Percentiles rank a stretch among this genome's conserved stretches.
These are phyloP conservation scores for Mya arenaria DNA, from an alignment of 1,140 invertebrate genomes.

Conservation along the genomic window DNA sequence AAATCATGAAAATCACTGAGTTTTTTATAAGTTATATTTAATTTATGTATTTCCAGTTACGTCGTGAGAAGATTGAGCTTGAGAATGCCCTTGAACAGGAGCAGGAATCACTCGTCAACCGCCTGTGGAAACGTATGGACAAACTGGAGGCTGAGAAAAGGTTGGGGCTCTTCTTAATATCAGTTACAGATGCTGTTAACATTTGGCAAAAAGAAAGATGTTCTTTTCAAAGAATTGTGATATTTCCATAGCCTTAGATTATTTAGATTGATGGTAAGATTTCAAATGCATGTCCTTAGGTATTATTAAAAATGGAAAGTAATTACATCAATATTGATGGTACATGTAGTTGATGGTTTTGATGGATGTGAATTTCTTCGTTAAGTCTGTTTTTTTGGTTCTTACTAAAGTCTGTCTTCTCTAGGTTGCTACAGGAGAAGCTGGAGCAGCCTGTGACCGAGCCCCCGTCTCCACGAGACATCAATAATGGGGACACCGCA, in stretches of 20 bases:
- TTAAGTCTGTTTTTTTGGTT: too few relatives aligned
- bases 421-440: conserved; percentile 94
- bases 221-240: background rate
- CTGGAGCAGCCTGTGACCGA: conserved; percentile 96
- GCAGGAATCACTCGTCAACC: conserved; percentile 98
- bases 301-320: too few relatives aligned
- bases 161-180: conserved; percentile 59
- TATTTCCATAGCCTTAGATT: too few relatives aligned
- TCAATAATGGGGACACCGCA: conserved; percentile 93
- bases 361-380: too few relatives aligned
- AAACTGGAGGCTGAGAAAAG: conserved; percentile 97
- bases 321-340: too few relatives aligned
- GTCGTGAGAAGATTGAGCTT: conserved; percentile 97
- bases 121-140: conserved; percentile 99
- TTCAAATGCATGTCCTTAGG: too few relatives aligned
- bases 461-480: conserved; percentile 93
- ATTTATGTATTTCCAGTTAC: conserved; percentile 82
- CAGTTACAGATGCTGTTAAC: too few relatives aligned
- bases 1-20: too few relatives aligned
- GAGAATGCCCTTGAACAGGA: conserved; percentile 98
- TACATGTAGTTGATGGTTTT: too few relatives aligned
- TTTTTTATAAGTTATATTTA: background rate
- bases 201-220: background rate
- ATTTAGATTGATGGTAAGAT: too few relatives aligned
- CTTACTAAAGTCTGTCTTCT: too few relatives aligned